Conservation (phyloP, 2,797 vertebrate genomes). For the Acrossocheilus fasciatus region DNA sequence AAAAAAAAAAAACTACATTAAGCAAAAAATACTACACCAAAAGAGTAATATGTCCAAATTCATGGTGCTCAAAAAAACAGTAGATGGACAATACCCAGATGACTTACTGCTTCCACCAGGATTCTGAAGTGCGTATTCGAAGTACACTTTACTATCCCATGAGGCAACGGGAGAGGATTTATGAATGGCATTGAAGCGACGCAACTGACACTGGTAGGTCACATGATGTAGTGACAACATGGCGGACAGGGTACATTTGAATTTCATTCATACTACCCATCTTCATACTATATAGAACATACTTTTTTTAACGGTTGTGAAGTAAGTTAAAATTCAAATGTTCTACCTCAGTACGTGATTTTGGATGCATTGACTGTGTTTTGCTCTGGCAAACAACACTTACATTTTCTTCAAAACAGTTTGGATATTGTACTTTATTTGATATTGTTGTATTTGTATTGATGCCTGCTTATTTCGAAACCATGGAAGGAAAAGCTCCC, state of each 20-base stretch:
- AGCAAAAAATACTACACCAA: neutral
- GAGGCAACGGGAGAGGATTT: neutral
- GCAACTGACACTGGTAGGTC: neutral
- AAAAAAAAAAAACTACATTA: no score
- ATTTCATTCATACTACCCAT: neutral
- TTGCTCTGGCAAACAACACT: neutral
- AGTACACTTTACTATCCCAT: neutral
- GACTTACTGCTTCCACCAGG: neutral
- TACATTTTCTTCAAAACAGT: neutral
- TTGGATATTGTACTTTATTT: no score
- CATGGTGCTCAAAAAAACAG: neutral
- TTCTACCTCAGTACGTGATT: no score
- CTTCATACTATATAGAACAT: neutral
- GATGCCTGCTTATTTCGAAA: neutral
- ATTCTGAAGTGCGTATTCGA: neutral
- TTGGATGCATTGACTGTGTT: neutral
- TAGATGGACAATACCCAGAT: neutral
- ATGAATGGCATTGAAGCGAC: neutral
- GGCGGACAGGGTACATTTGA: fast-evolving
- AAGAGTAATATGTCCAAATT: no score
- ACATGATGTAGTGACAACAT: neutral
- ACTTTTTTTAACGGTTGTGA: no score
- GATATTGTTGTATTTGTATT: neutral
- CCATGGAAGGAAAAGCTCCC: neutral
- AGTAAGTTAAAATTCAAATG: no score